Conservation (phyloP, 2,888 invertebrate genomes). For the Rugalucina vietnamica region DNA sequence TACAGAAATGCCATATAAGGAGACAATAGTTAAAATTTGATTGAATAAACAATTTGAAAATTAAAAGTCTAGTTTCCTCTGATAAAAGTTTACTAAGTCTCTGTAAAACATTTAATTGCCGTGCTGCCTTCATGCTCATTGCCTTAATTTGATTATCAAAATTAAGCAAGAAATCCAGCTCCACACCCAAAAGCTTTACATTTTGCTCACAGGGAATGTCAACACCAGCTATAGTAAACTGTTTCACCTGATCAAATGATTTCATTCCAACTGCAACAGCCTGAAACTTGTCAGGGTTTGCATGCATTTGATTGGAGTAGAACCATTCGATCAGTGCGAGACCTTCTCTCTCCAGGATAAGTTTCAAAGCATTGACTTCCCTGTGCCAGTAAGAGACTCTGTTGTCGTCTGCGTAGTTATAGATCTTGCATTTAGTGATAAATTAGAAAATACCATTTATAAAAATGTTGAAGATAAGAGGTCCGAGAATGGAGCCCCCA, state of each 20-base stretch:
- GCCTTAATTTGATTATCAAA: too few species aligned
- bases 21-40: slow-evolving; percentile 36
- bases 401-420: background rate
- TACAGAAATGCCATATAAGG: slow-evolving; percentile 23
- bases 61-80: slow-evolving; percentile 13
- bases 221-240: background rate
- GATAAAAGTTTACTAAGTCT: background rate
- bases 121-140: background rate
- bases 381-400: background rate
- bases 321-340: background rate
- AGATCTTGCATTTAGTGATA: background rate
- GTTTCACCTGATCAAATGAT: background rate
- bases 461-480: too few species aligned
- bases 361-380: background rate
- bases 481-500: too few species aligned
- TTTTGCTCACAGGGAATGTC: slow-evolving; percentile 1
- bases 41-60: slow-evolving; percentile 31
- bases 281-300: slow-evolving; percentile 20
- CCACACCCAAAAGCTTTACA: slow-evolving; percentile 18
- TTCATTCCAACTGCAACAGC: slow-evolving; percentile 1
- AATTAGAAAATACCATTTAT: too few species aligned
- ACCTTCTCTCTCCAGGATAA: background rate
- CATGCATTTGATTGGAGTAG: background rate
- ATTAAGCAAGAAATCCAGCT: slow-evolving; percentile 1
- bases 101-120: too few species aligned